These are phyloP conservation scores for Mylabris phalerata DNA, from an alignment of 1,140 invertebrate species.

Conservation along the genomic window DNA sequence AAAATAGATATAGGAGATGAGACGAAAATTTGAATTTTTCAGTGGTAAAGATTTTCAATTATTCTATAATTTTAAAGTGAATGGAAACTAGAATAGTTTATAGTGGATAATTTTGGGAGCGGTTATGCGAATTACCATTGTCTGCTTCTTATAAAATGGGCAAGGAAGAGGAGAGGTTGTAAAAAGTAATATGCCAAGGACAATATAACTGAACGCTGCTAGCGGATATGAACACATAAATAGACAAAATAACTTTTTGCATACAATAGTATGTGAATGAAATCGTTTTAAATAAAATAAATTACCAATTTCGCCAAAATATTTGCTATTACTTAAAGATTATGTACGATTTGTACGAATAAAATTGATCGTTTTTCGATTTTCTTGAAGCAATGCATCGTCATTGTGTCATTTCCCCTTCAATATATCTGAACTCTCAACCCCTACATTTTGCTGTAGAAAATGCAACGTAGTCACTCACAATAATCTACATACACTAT, in stretches of 20 bases:
- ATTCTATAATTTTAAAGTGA: too few species aligned
- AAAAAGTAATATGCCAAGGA: constrained; percentile 32
- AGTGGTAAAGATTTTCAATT: too few species aligned
- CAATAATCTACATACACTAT: constrained; percentile 17
- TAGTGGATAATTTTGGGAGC: constrained; percentile 15
- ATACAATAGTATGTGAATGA: constrained; percentile 6
- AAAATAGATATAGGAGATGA: too few species aligned
- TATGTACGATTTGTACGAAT: too few species aligned
- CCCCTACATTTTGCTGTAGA: constrained; percentile 3
- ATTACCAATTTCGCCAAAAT: too few species aligned
- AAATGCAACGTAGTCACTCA: constrained; percentile 17
- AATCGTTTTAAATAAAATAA: too few species aligned
- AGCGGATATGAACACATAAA: constrained; percentile 34
- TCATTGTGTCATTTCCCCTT: constrained; percentile 1
- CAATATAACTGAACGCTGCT: constrained; percentile 31
- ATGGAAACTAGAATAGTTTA: constrained; percentile 12
- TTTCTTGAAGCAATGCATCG: too few species aligned
- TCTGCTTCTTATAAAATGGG: constrained; percentile 11
- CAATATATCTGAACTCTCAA: constrained; percentile 9
- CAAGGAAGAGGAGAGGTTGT: constrained; percentile 23
- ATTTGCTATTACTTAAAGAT: too few species aligned
- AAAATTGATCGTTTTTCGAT: too few species aligned
- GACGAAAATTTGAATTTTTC: too few species aligned
- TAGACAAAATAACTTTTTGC: constrained; percentile 27
- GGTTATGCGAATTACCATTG: constrained; percentile 18